Evolutionary conservation across 2,113 vertebrate species (phyloP).

Genomic region (Lamprologus lemairii): DNA sequence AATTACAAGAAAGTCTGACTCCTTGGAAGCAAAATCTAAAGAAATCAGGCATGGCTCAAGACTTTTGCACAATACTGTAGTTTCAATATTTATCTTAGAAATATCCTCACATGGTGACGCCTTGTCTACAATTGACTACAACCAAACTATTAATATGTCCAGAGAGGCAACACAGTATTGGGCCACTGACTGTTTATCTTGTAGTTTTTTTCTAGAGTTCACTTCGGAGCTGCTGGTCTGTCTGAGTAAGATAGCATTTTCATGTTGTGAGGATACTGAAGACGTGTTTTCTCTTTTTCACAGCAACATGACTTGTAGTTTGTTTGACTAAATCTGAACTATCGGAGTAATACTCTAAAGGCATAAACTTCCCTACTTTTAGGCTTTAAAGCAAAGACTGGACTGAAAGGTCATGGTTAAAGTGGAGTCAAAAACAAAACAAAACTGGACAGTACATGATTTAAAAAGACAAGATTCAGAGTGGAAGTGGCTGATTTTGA

Average conservation of each 20-base stretch:
- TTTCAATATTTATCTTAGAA: neutral
- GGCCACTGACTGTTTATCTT: neutral
- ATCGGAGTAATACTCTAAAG: neutral
- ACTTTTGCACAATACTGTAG: neutral
- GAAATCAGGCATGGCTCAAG: neutral
- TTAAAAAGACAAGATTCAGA: neutral
- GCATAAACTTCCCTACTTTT: neutral
- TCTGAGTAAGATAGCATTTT: neutral
- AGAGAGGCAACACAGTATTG: neutral
- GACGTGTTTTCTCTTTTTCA: neutral
- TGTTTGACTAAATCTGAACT: neutral
- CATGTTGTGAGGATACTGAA: neutral
- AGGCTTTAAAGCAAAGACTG: neutral
- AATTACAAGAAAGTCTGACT: neutral
- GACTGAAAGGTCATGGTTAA: neutral
- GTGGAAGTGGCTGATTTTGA: neutral
- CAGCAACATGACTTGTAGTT: neutral
- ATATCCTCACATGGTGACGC: neutral
- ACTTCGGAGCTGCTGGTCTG: neutral
- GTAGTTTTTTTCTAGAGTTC: neutral
- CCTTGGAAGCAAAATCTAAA: neutral
- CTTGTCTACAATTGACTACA: neutral
- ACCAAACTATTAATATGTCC: neutral
- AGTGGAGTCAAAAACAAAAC: neutral
- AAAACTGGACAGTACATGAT: neutral